A percentile compares a stretch with the other conserved stretches of the same genome.
These are phyloP conservation scores for Albula glossodonta DNA, from an alignment of 2,113 vertebrate genomes.

Conservation along the genomic window DNA sequence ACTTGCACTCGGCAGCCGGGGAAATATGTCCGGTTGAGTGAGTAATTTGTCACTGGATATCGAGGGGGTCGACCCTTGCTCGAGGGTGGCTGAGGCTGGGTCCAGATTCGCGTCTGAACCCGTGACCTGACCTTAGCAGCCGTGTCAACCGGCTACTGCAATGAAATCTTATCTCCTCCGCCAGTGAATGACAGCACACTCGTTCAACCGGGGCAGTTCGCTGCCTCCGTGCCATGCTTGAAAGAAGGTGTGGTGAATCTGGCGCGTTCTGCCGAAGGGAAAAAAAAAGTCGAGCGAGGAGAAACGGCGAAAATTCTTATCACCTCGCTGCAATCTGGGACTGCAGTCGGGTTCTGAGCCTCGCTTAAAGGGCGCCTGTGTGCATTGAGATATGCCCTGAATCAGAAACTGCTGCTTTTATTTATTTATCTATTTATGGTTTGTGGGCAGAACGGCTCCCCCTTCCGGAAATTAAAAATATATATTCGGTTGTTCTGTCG, in stretches of 20 bases:
- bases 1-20: no score
- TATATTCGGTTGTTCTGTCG: not conserved
- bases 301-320: not conserved
- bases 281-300: not conserved
- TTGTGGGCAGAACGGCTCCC: conserved; percentile 3
- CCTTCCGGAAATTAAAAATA: not conserved
- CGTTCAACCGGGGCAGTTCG: not conserved
- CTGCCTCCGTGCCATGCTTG: no score
- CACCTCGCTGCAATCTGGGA: not conserved
- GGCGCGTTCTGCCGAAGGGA: not conserved
- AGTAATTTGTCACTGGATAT: no score
- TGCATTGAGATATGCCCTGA: conserved; percentile 17
- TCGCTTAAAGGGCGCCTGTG: not conserved
- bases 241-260: not conserved
- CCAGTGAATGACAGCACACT: not conserved
- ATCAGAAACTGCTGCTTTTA: not conserved
- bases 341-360: not conserved
- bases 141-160: not conserved
- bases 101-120: no score
- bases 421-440: no score
- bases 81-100: no score
- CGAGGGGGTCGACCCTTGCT: no score
- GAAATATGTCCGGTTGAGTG: no score
- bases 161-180: not conserved
- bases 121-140: not conserved